Base-by-base conservation (phyloP, 2,888 invertebrate species). In the Cephus pulcher region DNA sequence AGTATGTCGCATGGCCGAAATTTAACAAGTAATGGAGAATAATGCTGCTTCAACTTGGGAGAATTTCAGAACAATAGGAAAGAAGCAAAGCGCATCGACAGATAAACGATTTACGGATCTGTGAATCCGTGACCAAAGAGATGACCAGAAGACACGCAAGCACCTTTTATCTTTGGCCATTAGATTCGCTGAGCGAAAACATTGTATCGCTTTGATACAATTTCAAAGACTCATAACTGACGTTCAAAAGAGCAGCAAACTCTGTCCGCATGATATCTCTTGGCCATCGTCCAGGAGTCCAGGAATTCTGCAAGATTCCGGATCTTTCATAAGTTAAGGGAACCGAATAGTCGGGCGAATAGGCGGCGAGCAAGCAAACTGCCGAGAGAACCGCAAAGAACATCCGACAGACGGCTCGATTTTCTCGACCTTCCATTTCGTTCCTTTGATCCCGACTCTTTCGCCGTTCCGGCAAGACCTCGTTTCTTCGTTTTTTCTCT, bases 221-320 rank as follows among this genome's bases (percentile, higher is more conserved):
- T 86, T 86, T 83, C 80, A 83, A 84, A 85, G 82, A 85, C 83
- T 84, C 85, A 85, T 86, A 86, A 86, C 85, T 82, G 86, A 83
- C 85, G 83, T 84, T 83, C 81, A 85, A 86, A 87, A 84, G 87
- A 82, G 82, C 84, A 84, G 86, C 85, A 85, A 86, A 84, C 86
- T 40, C 15, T 15, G 82, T 86, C 81, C 80, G 83, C 82, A 82
- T 80, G 87, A 86, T 86, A 87, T 82, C 83, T 82, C 73, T 87
- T 87, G 87, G 87, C 85, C 80, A 79, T 82, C 82, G 80, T 85
- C 88, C 86, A 88, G 82, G 12, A 70, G 32, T 32, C 70, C 40
- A 40, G 15, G 40, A 40, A 15, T 40, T 40, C 15, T 40, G 4
- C 15, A 15, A 15, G 40, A 40, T 40, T 4, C 40, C 40, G 40